Evolutionary conservation across 2,797 vertebrate genomes (phyloP).

Genomic region (Psittacula derbiana): DNA sequence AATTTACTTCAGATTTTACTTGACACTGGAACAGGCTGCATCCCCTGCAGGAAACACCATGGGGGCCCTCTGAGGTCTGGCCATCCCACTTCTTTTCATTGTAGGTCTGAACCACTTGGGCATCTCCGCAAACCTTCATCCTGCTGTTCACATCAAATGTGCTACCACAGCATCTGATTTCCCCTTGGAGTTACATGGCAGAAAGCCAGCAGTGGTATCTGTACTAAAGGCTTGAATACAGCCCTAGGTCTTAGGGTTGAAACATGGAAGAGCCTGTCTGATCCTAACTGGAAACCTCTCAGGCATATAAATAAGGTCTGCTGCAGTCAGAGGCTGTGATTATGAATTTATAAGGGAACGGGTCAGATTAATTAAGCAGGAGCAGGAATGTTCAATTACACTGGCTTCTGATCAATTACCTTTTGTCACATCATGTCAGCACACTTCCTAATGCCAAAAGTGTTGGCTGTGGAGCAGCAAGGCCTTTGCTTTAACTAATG

Average conservation of each 20-base stretch:
- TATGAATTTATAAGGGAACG: not conserved
- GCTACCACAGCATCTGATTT: not conserved
- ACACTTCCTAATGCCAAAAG: not conserved
- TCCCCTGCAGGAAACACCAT: not conserved
- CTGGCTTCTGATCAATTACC: slow-evolving; percentile 2
- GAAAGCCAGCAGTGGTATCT: not conserved
- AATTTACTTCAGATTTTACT: not conserved
- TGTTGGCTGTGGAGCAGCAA: not conserved
- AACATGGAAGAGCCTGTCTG: not conserved
- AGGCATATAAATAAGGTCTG: slow-evolving; percentile 38
- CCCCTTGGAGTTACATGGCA: not conserved
- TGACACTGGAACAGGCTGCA: not conserved
- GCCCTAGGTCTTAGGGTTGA: not conserved
- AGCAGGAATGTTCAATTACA: slow-evolving; percentile 7
- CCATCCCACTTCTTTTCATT: not conserved
- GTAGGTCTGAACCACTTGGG: not conserved
- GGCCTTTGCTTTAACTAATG: not conserved
- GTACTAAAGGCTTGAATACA: not conserved
- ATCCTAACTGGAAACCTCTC: not conserved
- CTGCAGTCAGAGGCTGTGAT: not conserved
- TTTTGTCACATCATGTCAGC: not conserved
- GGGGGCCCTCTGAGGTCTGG: not conserved
- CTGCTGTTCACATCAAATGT: fast-evolving
- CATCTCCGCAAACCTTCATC: not conserved
- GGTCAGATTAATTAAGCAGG: slow-evolving; percentile 13